Evolutionary conservation across 2,888 invertebrate species (phyloP).

Genomic region (Falcaria lacertinaria): DNA sequence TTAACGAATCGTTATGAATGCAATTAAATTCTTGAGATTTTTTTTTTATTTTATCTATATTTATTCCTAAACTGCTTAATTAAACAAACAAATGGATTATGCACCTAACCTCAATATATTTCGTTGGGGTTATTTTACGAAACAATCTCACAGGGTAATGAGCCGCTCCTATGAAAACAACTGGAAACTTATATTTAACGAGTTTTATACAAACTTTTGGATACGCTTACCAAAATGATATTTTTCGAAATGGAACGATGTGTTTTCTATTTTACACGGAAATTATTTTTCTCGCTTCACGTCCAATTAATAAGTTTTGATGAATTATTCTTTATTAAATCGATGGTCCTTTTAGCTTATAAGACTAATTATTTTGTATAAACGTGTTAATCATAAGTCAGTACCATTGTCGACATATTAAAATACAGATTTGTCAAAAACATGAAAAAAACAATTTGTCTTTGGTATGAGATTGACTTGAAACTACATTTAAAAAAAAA

Average conservation of each 20-base stretch:
- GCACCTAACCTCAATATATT: background rate
- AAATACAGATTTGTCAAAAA: too few relatives aligned
- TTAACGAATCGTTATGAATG: too few relatives aligned
- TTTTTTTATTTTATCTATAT: too few relatives aligned
- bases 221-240: slow-evolving; percentile 50
- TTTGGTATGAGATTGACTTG: too few relatives aligned
- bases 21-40: too few relatives aligned
- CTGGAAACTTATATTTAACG: slow-evolving; percentile 28
- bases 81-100: too few relatives aligned
- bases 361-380: background rate
- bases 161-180: slow-evolving; percentile 15
- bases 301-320: slow-evolving; percentile 35
- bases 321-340: slow-evolving; percentile 17
- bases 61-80: too few relatives aligned
- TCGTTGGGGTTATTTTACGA: background rate
- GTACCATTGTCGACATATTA: too few relatives aligned
- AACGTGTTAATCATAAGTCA: too few relatives aligned
- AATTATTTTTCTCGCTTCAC: slow-evolving; percentile 24
- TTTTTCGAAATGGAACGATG: slow-evolving; percentile 46
- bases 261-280: slow-evolving; percentile 31
- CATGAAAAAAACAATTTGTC: too few relatives aligned
- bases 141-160: slow-evolving; percentile 1
- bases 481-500: too few relatives aligned
- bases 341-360: slow-evolving; percentile 1
- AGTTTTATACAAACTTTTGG: slow-evolving; percentile 45